Evolutionary conservation across 2,113 vertebrate genomes (phyloP).

Genomic region (Triplophysa tibetana): DNA sequence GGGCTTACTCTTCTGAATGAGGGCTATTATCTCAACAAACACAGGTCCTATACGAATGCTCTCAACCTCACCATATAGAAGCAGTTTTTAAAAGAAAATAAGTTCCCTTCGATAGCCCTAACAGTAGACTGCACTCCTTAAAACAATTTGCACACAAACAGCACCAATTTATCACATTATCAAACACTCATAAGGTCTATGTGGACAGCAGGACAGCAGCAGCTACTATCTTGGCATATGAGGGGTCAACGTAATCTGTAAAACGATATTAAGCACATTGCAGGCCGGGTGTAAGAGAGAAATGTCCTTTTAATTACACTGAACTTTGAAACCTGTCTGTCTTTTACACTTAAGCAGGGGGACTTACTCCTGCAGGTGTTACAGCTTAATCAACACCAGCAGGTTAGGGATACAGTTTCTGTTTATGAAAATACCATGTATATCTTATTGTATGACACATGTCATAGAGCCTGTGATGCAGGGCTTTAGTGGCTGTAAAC

Average conservation of each 20-base stretch:
- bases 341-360: constrained; percentile 1
- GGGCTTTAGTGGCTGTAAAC: too few relatives aligned
- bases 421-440: neutral
- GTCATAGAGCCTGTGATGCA: too few relatives aligned
- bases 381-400: neutral
- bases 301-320: constrained; percentile 19
- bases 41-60: neutral
- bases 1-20: neutral
- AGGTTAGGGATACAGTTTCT: neutral
- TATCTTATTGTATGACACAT: too few relatives aligned
- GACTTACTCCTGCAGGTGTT: neutral
- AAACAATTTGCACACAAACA: neutral
- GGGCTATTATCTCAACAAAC: neutral
- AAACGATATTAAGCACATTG: constrained; percentile 1
- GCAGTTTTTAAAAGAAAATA: too few relatives aligned
- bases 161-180: neutral
- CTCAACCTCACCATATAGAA: neutral
- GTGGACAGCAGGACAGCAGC: neutral
- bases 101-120: neutral
- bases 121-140: neutral
- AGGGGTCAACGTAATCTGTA: neutral
- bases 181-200: neutral
- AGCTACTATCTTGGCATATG: neutral
- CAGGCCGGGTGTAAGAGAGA: neutral
- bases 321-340: constrained; percentile 27